A percentile compares a stretch with the other conserved stretches of the same genome.
Conservation (phyloP, 2,888 invertebrate genomes). For the Lasioglossum zephyrum region DNA sequence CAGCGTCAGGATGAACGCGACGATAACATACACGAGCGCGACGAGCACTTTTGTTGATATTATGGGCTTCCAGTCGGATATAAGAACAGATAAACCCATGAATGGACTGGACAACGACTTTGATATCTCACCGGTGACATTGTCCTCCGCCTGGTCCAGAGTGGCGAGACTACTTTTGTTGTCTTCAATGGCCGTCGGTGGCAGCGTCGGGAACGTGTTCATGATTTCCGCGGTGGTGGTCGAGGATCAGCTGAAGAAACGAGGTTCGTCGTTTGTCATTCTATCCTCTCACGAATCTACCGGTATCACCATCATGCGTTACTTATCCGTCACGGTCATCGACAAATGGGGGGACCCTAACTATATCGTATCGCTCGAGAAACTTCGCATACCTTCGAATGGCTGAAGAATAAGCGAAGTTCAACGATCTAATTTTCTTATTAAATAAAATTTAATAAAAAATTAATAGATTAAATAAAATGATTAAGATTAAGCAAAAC, state of each 20-base stretch:
- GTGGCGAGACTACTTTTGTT: constrained; percentile 88
- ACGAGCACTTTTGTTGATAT: constrained; percentile 69
- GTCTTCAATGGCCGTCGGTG: constrained; percentile 88
- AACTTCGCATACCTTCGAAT: neutral
- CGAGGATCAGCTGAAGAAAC: constrained; percentile 88
- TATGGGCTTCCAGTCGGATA: constrained; percentile 70
- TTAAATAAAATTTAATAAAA: too few relatives aligned
- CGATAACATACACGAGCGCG: constrained; percentile 51
- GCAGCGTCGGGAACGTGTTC: constrained; percentile 91
- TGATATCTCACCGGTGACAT: constrained; percentile 88
- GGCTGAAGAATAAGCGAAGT: neutral
- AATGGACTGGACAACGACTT: constrained; percentile 74
- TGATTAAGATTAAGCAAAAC: too few relatives aligned
- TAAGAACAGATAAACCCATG: constrained; percentile 73
- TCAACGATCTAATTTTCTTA: neutral
- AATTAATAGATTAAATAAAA: too few relatives aligned
- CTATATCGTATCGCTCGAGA: neutral
- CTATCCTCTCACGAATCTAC: neutral
- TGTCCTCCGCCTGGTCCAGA: constrained; percentile 89
- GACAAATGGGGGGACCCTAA: neutral
- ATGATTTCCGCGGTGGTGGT: constrained; percentile 91
- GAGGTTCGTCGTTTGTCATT: constrained; percentile 85
- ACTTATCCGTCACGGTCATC: neutral
- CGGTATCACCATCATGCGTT: neutral
- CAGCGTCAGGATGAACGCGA: constrained; percentile 71